Conservation (phyloP, 2,888 invertebrate species). For the Odontomyia ornata region DNA sequence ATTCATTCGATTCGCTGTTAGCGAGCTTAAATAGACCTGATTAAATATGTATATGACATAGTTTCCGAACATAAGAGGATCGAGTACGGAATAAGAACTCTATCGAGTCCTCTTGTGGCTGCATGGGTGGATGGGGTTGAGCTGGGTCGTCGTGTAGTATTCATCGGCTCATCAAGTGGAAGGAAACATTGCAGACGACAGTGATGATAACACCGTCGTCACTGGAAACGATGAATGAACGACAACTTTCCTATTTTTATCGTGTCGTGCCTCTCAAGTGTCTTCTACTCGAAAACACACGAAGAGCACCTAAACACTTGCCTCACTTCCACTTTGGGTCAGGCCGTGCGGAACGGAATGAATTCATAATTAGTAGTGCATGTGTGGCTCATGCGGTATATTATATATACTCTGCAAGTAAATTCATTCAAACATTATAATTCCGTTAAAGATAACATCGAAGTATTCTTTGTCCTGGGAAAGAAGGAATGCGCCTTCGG, state of each 20-base stretch:
- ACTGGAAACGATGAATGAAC: conserved; percentile 20
- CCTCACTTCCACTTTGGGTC: background rate
- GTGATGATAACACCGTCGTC: background rate
- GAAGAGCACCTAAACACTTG: background rate
- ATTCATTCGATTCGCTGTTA: conserved; percentile 15
- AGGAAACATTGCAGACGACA: conserved; percentile 5
- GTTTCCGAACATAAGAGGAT: conserved; percentile 10
- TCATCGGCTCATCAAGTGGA: conserved; percentile 6
- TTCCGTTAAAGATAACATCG: too few relatives aligned
- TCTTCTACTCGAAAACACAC: background rate
- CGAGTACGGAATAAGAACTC: background rate
- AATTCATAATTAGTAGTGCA: conserved; percentile 19
- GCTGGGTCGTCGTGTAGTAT: background rate
- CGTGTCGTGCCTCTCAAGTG: conserved; percentile 7
- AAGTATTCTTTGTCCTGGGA: too few relatives aligned
- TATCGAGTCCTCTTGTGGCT: conserved; percentile 8
- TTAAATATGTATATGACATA: conserved; percentile 41
- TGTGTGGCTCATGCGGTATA: background rate
- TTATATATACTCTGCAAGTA: background rate
- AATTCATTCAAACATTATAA: background rate
- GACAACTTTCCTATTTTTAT: conserved; percentile 31
- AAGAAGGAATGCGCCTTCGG: too few relatives aligned
- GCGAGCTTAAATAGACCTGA: conserved; percentile 26
- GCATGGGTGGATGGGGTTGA: background rate
- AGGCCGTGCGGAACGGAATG: conserved; percentile 1